phyloP scores from a whole-genome alignment of 2,888 invertebrate genomes.

The Tipula confusa region DNA sequence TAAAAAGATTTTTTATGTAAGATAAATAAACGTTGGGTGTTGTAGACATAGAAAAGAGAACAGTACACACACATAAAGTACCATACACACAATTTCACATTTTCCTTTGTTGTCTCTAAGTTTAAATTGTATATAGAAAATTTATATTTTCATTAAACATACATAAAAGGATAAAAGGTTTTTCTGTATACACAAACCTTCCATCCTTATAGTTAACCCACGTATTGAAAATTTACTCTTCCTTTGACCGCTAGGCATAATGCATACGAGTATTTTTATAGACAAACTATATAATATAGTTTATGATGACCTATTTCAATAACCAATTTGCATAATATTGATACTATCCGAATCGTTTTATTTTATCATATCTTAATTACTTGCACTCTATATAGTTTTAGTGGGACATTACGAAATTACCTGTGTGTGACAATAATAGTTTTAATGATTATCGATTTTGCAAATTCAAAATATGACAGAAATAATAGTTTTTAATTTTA shows the following conservation, averaged over 20 bases:
- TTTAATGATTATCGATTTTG: background rate
- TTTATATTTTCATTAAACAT: too few relatives aligned
- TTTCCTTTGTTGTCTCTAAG: background rate
- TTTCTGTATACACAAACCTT: background rate
- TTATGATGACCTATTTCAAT: background rate
- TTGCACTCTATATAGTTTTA: background rate
- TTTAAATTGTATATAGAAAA: background rate
- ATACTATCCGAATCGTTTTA: background rate
- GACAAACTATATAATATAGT: background rate
- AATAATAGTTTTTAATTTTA: background rate
- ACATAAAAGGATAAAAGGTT: background rate
- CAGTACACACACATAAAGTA: background rate
- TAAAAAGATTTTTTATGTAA: background rate
- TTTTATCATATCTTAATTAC: too few relatives aligned
- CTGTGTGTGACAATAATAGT: background rate
- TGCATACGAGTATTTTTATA: background rate
- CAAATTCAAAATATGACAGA: background rate
- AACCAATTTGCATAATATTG: background rate
- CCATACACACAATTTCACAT: background rate
- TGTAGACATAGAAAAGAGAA: background rate
- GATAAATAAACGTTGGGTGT: background rate
- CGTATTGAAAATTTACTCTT: background rate
- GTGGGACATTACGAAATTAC: background rate
- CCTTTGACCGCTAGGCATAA: background rate
- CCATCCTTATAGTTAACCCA: background rate